Percentiles rank a stretch among this genome's conserved stretches.
These are phyloP conservation scores for Arenicola marina DNA, from an alignment of 2,888 invertebrate species.

Conservation along the genomic window DNA sequence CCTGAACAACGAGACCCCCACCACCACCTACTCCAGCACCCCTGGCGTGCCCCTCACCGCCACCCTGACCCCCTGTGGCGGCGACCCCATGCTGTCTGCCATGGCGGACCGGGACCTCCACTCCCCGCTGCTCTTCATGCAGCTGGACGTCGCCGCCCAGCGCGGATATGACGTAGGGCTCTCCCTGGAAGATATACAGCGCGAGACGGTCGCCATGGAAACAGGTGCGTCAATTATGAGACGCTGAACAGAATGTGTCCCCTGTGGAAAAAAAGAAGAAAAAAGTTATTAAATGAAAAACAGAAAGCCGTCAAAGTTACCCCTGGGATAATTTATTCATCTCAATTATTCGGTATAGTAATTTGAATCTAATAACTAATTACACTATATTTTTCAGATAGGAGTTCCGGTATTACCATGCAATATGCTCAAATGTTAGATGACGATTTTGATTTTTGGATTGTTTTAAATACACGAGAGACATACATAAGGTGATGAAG, in stretches of 20 bases:
- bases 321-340: too few species aligned
- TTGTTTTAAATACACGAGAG: too few species aligned
- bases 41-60: background rate
- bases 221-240: conserved; percentile 45
- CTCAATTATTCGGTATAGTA: too few species aligned
- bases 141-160: conserved; percentile 13
- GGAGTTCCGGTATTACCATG: too few species aligned
- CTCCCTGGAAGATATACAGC: conserved; percentile 26
- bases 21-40: too few species aligned
- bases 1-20: conserved; percentile 25
- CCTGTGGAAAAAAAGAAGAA: conserved; percentile 27
- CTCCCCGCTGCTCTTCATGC: conserved; percentile 48
- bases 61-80: background rate
- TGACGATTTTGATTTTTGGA: too few species aligned
- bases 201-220: conserved; percentile 41
- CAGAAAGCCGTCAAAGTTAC: too few species aligned
- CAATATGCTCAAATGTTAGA: too few species aligned
- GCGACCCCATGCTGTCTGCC: conserved; percentile 32
- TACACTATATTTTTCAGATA: too few species aligned
- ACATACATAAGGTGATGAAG: too few species aligned
- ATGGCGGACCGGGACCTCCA: conserved; percentile 28
- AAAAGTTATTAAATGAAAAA: too few species aligned
- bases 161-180: conserved; percentile 10
- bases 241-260: conserved; percentile 35
- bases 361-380: too few species aligned